These are phyloP conservation scores for Xestobium rufovillosum DNA, from an alignment of 2,888 invertebrate genomes.

Conservation along the genomic window DNA sequence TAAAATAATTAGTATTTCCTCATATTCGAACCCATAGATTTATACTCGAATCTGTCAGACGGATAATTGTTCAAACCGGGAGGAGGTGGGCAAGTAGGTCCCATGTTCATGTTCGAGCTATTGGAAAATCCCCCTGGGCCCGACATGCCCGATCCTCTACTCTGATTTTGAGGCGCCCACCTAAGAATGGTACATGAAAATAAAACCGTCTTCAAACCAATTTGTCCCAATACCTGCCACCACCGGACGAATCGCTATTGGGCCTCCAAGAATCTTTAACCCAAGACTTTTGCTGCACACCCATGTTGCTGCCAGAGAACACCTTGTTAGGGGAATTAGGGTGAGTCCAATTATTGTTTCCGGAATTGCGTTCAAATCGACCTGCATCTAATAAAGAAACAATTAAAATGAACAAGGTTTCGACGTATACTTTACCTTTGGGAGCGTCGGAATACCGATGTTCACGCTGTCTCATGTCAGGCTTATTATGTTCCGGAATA, in stretches of 20 bases:
- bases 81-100: constrained; percentile 38
- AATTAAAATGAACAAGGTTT: constrained; percentile 1
- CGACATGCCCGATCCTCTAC: neutral
- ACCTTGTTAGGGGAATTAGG: constrained; percentile 20
- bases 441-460: constrained; percentile 40
- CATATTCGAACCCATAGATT: constrained; percentile 11
- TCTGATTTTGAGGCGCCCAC: neutral
- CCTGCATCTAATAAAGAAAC: constrained; percentile 24
- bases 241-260: constrained; percentile 16
- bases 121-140: constrained; percentile 27
- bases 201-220: too few relatives aligned
- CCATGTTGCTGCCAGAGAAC: constrained; percentile 17
- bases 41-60: constrained; percentile 36
- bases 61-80: constrained; percentile 38
- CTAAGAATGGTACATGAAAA: too few relatives aligned
- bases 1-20: constrained; percentile 3
- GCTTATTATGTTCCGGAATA: constrained; percentile 26
- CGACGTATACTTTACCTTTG: constrained; percentile 24
- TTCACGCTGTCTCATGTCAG: constrained; percentile 31
- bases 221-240: too few relatives aligned
- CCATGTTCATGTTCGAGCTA: constrained; percentile 29
- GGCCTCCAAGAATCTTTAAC: constrained; percentile 25
- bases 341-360: constrained; percentile 25
- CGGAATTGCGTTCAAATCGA: constrained; percentile 29
- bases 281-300: constrained; percentile 23